Evolutionary conservation across 2,113 vertebrate species (phyloP).

Genomic region (Ginglymostoma cirratum): DNA sequence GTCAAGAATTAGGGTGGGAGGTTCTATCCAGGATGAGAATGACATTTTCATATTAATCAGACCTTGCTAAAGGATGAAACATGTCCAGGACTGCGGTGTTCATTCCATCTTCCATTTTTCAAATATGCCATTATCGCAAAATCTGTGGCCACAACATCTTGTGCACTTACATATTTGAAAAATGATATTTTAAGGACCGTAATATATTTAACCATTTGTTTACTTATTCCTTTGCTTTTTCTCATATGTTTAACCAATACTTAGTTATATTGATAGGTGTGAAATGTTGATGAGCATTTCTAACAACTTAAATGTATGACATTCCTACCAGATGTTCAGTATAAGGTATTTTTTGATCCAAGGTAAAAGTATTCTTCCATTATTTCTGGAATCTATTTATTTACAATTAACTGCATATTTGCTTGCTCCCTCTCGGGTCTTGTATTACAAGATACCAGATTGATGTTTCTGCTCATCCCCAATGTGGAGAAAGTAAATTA

Average conservation of each 20-base stretch:
- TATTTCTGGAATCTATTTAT: not conserved
- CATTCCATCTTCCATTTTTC: constrained; percentile 10
- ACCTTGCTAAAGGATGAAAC: not conserved
- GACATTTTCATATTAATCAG: not conserved
- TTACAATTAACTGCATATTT: not conserved
- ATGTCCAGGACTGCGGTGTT: not conserved
- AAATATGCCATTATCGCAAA: not conserved
- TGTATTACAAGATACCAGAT: not conserved
- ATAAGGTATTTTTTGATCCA: not conserved
- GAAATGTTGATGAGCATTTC: not conserved
- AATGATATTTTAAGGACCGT: not conserved
- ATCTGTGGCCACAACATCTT: not conserved
- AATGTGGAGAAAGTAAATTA: not conserved
- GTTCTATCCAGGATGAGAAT: not conserved
- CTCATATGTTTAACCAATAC: not conserved
- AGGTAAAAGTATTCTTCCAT: not conserved
- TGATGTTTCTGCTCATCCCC: too few species aligned
- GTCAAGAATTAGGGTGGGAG: not conserved
- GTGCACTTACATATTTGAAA: not conserved
- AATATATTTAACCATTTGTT: not conserved
- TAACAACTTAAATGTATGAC: not conserved
- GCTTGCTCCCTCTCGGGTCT: not conserved
- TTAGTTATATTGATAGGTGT: not conserved
- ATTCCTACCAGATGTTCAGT: not conserved
- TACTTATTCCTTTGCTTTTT: not conserved